Conservation (phyloP, 2,888 invertebrate species). For the Nomada fabriciana region DNA sequence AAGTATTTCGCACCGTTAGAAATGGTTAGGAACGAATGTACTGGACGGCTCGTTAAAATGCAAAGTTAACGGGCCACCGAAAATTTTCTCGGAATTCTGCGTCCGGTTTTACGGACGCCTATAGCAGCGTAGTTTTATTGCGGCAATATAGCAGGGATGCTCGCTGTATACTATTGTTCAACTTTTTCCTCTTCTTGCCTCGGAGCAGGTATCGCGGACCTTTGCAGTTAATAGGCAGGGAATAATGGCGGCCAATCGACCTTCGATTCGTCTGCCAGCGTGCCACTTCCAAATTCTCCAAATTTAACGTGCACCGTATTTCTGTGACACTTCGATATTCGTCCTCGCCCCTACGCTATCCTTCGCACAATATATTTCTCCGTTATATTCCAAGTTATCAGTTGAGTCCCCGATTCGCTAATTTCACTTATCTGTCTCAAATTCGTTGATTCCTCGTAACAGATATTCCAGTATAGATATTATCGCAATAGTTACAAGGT, state of each 20-base stretch:
- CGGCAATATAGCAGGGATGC: conserved; percentile 53
- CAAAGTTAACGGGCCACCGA: conserved; percentile 38
- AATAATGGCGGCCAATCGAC: conserved; percentile 74
- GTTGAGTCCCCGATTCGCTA: too few species aligned
- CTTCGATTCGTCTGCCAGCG: conserved; percentile 66
- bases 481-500: conserved; percentile 17
- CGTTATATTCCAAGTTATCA: too few species aligned
- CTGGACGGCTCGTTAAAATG: conserved; percentile 6
- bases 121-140: conserved; percentile 50
- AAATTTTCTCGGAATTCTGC: conserved; percentile 47
- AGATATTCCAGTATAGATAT: conserved; percentile 6
- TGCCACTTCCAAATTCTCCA: conserved; percentile 59
- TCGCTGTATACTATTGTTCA: conserved; percentile 46
- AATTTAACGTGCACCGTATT: not conserved
- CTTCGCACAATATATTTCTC: not conserved
- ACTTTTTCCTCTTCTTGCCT: conserved; percentile 56
- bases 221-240: conserved; percentile 67
- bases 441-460: not conserved
- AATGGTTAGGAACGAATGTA: not conserved
- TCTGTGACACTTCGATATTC: not conserved
- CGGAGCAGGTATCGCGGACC: conserved; percentile 69
- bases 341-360: accelerated
- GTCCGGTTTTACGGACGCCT: conserved; percentile 45
- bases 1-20: not conserved
- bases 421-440: not conserved